phyloP scores from a whole-genome alignment of 2,797 vertebrate species.

The Leontocebus nigricollis region DNA sequence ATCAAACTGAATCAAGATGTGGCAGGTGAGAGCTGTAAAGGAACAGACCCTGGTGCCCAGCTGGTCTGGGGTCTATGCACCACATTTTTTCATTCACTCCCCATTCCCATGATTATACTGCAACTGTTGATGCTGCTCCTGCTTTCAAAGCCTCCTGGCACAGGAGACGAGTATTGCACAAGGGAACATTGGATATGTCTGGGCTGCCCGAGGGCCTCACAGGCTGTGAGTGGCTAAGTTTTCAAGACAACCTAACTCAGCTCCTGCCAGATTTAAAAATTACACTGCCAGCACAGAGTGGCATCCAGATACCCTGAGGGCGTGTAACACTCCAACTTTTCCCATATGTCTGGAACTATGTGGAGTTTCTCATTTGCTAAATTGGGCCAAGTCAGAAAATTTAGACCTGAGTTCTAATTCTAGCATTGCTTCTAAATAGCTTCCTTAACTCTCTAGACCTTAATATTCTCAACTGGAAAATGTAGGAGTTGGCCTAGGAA shows the following conservation, averaged over 20 bases:
- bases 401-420: slow-evolving; percentile 53
- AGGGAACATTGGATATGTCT: neutral
- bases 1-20: neutral
- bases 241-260: neutral
- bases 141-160: neutral
- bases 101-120: neutral
- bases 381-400: slow-evolving; percentile 17
- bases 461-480: neutral
- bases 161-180: rapidly evolving
- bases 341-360: slow-evolving; percentile 47
- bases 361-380: slow-evolving; percentile 42
- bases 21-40: neutral
- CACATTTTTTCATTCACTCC: neutral
- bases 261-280: slow-evolving; percentile 30
- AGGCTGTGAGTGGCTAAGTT: slow-evolving; percentile 38
- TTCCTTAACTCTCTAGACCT: neutral
- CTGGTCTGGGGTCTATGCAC: neutral
- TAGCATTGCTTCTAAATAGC: slow-evolving; percentile 1
- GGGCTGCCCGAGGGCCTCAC: neutral
- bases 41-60: neutral
- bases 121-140: neutral
- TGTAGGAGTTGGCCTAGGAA: rapidly evolving
- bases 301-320: slow-evolving; percentile 5
- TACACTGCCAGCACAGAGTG: neutral
- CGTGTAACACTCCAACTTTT: neutral